Conservation (phyloP, 2,113 vertebrate genomes). For the Pogonocichla stellata region DNA sequence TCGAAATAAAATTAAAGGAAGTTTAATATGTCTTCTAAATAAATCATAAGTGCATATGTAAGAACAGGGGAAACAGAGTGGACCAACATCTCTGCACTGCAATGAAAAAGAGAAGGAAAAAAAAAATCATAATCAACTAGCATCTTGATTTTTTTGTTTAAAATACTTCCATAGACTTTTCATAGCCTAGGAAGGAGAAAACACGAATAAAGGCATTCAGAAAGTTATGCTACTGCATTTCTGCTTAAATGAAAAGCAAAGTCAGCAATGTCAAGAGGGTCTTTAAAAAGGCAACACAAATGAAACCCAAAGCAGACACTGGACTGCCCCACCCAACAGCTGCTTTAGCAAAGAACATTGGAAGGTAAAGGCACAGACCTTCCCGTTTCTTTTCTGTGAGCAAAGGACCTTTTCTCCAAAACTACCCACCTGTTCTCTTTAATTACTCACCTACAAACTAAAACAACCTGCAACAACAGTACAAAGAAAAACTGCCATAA, state of each 20-base stretch:
- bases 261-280: slow-evolving; percentile 47
- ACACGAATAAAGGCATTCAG: not conserved
- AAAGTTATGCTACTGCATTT: slow-evolving; percentile 20
- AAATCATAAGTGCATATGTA: slow-evolving; percentile 2
- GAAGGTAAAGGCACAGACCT: slow-evolving; percentile 39
- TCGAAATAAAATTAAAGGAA: not conserved
- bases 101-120: not conserved
- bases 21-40: slow-evolving; percentile 10
- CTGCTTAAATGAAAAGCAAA: slow-evolving; percentile 22
- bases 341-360: not conserved
- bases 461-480: not conserved
- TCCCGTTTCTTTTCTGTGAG: not conserved
- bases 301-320: slow-evolving; percentile 36
- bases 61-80: not conserved
- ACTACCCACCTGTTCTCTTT: slow-evolving; percentile 36
- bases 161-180: not conserved
- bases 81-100: not conserved
- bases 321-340: slow-evolving; percentile 72
- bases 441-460: slow-evolving; percentile 21
- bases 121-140: not conserved
- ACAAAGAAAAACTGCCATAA: not conserved
- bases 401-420: slow-evolving; percentile 32
- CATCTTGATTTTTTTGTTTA: not conserved
- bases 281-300: slow-evolving; percentile 14
- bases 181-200: not conserved